These are phyloP conservation scores for Kryptolebias marmoratus DNA, from an alignment of 2,113 vertebrate species.

Conservation along the genomic window DNA sequence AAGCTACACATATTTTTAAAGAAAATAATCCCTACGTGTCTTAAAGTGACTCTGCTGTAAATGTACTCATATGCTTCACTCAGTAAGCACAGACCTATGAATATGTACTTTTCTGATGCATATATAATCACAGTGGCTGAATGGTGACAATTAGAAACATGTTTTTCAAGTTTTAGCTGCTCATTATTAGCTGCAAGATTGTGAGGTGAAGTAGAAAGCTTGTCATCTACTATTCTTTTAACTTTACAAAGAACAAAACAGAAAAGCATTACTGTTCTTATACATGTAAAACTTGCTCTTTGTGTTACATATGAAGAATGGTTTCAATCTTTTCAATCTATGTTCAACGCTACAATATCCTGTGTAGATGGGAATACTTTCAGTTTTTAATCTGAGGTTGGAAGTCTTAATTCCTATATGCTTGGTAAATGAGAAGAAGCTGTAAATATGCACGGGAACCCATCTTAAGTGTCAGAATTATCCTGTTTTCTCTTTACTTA, in stretches of 20 bases:
- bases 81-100: not conserved
- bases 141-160: not conserved
- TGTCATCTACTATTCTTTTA: no score
- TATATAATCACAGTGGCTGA: not conserved
- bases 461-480: not conserved
- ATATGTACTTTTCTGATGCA: conserved; percentile 1
- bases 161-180: not conserved
- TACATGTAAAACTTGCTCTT: not conserved
- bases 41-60: not conserved
- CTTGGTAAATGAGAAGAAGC: not conserved
- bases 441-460: not conserved
- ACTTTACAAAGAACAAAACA: not conserved
- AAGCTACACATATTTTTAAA: not conserved
- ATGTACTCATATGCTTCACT: not conserved
- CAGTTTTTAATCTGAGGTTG: not conserved
- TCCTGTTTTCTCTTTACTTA: not conserved
- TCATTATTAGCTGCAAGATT: not conserved
- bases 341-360: not conserved
- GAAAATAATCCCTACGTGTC: not conserved
- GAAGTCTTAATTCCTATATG: not conserved
- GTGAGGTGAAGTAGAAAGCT: not conserved
- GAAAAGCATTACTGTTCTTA: not conserved
- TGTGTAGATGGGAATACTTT: not conserved
- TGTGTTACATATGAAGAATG: not conserved
- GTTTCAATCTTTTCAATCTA: not conserved